Percentiles rank a stretch among this genome's conserved stretches.
These are phyloP conservation scores for Tupaia chinensis DNA, from an alignment of 2,113 vertebrate genomes.

Conservation along the genomic window DNA sequence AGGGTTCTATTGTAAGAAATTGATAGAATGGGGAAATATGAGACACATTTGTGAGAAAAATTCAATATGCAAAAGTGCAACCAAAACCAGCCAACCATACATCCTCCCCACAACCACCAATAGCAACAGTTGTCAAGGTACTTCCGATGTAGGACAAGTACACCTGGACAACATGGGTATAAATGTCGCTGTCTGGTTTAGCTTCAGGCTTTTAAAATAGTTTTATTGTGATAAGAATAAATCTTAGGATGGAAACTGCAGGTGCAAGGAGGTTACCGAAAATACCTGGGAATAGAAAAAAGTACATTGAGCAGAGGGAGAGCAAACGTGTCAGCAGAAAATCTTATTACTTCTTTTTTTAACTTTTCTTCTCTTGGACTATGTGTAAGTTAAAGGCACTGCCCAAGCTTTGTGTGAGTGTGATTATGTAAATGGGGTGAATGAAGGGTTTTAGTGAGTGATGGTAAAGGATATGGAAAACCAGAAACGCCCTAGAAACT, in stretches of 20 bases:
- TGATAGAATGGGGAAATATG: neutral
- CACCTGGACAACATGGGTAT: neutral
- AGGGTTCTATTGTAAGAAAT: neutral
- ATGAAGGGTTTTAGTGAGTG: neutral
- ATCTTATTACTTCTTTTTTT: neutral
- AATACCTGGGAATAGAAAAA: neutral
- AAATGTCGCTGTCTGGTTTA: neutral
- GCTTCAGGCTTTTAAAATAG: neutral
- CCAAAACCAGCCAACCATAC: rapidly evolving
- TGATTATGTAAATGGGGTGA: neutral
- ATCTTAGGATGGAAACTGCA: neutral
- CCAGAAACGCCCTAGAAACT: neutral
- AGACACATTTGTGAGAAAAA: neutral
- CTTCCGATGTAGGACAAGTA: neutral
- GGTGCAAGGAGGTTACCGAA: neutral
- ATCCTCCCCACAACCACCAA: rapidly evolving
- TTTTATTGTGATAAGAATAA: neutral
- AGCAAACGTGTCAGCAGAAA: neutral
- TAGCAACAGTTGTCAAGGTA: neutral
- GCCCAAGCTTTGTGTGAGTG: neutral
- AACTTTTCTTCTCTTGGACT: neutral
- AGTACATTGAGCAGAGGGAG: neutral
- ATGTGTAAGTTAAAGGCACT: neutral
- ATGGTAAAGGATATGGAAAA: neutral
- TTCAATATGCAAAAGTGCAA: neutral